Conservation (phyloP, 2,113 vertebrate species). For the Gymnorhina tibicen region DNA sequence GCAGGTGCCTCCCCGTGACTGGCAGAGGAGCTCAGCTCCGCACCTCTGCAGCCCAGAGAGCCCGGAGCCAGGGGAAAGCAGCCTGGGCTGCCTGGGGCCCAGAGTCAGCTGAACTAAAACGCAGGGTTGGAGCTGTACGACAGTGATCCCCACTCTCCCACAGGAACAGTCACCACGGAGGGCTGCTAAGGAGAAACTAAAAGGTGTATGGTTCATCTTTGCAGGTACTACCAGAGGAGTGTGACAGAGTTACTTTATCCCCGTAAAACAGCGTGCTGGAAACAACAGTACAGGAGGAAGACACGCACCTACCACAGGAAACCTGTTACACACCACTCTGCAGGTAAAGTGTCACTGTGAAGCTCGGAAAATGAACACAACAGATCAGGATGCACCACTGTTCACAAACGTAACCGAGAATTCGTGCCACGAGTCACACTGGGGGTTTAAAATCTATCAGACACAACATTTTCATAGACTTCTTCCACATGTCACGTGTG, state of each 20-base stretch:
- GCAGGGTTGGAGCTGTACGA: neutral
- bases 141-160: neutral
- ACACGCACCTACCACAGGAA: neutral
- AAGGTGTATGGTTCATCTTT: neutral
- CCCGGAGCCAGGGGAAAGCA: fast-evolving
- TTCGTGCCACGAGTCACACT: neutral
- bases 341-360: neutral
- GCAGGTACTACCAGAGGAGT: neutral
- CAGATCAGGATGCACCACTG: neutral
- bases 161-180: neutral
- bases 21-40: neutral
- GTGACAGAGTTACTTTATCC: neutral
- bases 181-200: neutral
- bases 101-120: neutral
- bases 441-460: neutral
- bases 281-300: neutral
- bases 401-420: neutral
- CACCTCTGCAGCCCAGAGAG: neutral
- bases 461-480: neutral
- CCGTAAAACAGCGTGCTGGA: neutral
- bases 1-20: fast-evolving
- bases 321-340: neutral
- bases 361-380: neutral
- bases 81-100: neutral
- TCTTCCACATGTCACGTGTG: neutral